Conservation (phyloP, 1,140 invertebrate genomes). For the Parasteatoda tepidariorum region DNA sequence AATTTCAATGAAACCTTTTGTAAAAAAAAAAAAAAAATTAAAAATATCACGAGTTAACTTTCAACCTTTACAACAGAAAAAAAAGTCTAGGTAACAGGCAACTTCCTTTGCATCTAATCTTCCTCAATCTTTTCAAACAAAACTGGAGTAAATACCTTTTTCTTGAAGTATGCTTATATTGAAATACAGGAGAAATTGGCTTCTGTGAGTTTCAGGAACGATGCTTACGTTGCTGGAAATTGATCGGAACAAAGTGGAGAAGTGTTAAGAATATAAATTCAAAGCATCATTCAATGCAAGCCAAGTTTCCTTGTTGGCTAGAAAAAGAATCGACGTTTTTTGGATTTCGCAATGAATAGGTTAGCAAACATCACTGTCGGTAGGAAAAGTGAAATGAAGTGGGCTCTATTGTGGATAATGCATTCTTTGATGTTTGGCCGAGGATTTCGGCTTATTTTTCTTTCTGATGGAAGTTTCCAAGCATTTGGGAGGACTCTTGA, state of each 20-base stretch:
- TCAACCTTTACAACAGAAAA: too few species aligned
- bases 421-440: constrained; percentile 7
- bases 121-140: too few species aligned
- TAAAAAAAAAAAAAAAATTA: too few species aligned
- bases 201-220: constrained; percentile 4
- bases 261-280: constrained; percentile 25
- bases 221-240: constrained; percentile 37
- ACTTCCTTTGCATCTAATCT: too few species aligned
- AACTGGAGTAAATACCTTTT: too few species aligned
- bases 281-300: constrained; percentile 26
- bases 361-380: constrained; percentile 27
- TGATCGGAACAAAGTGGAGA: constrained; percentile 46
- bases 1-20: too few species aligned
- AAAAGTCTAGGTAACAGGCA: too few species aligned
- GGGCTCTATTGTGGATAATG: constrained; percentile 27
- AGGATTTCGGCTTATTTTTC: neutral
- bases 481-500: neutral
- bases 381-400: constrained; percentile 41
- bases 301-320: neutral
- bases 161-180: too few species aligned
- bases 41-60: too few species aligned
- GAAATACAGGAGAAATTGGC: too few species aligned
- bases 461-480: constrained; percentile 6
- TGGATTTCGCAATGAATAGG: constrained; percentile 38
- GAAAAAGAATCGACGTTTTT: constrained; percentile 16